phyloP scores from a whole-genome alignment of 2,888 invertebrate genomes.

The Lycophotia porphyrea region DNA sequence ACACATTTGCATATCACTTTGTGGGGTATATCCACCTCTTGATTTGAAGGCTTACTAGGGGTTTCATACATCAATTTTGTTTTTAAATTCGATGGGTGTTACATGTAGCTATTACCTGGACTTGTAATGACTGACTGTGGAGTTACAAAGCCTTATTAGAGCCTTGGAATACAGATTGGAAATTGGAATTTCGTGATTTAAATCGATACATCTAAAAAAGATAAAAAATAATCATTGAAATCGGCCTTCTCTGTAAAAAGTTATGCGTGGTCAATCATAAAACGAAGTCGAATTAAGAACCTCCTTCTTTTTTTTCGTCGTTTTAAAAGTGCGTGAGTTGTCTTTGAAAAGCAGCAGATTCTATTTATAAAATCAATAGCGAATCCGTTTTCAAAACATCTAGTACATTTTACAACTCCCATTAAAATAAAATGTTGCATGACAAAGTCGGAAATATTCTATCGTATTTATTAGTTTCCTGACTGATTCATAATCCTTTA shows the following conservation, averaged over 20 bases:
- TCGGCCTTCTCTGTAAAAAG: too few relatives aligned
- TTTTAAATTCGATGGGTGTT: neutral
- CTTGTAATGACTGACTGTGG: neutral
- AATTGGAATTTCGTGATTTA: neutral
- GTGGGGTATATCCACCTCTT: slow-evolving; percentile 41
- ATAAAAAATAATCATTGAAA: neutral
- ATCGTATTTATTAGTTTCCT: slow-evolving; percentile 35
- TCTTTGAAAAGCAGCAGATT: neutral
- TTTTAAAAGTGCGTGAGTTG: too few relatives aligned
- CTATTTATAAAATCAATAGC: slow-evolving; percentile 4
- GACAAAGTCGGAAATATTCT: slow-evolving; percentile 40
- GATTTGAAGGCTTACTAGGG: slow-evolving; percentile 35
- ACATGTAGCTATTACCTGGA: neutral
- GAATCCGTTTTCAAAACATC: slow-evolving; percentile 7
- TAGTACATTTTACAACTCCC: neutral
- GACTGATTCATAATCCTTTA: slow-evolving; percentile 33
- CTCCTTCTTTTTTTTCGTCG: too few relatives aligned
- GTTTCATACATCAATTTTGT: slow-evolving; percentile 23
- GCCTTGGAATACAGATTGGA: neutral
- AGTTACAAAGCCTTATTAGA: neutral
- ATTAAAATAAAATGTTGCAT: slow-evolving; percentile 45
- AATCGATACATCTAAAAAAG: neutral
- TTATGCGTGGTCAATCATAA: too few relatives aligned
- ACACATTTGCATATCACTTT: slow-evolving; percentile 62
- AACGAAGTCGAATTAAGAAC: too few relatives aligned